Conservation (phyloP, 2,888 invertebrate genomes). For the Rotaria macrura region DNA sequence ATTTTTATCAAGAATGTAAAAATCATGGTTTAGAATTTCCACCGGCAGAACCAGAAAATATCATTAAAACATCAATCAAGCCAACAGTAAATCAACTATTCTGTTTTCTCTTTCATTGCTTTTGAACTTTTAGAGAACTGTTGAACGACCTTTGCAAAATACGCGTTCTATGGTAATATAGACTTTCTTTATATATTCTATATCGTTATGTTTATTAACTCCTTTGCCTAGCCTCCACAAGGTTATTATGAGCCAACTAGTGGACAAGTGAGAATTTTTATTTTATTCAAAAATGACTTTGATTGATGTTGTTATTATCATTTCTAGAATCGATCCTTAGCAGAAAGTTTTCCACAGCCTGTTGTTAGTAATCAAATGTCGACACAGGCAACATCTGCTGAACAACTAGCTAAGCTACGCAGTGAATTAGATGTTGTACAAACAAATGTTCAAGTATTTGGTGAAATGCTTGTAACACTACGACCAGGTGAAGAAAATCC, state of each 20-base stretch:
- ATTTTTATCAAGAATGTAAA: conserved; percentile 83
- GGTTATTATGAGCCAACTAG: background rate
- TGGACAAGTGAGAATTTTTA: background rate
- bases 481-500: conserved; percentile 70
- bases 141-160: background rate
- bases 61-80: background rate
- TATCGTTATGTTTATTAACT: background rate
- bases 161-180: background rate
- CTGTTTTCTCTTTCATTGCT: too few species aligned
- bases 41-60: conserved; percentile 27
- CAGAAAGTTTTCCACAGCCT: background rate
- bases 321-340: background rate
- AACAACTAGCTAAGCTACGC: conserved; percentile 76
- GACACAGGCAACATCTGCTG: conserved; percentile 52
- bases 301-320: background rate
- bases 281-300: background rate
- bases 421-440: conserved; percentile 84
- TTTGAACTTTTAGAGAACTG: background rate
- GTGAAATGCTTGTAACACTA: conserved; percentile 85
- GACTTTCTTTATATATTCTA: background rate
- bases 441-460: conserved; percentile 66
- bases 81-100: background rate
- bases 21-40: conserved; percentile 95
- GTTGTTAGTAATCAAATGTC: background rate
- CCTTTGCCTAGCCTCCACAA: background rate